Evolutionary conservation across 2,113 vertebrate genomes (phyloP).

Genomic region (Prunella fulvescens): DNA sequence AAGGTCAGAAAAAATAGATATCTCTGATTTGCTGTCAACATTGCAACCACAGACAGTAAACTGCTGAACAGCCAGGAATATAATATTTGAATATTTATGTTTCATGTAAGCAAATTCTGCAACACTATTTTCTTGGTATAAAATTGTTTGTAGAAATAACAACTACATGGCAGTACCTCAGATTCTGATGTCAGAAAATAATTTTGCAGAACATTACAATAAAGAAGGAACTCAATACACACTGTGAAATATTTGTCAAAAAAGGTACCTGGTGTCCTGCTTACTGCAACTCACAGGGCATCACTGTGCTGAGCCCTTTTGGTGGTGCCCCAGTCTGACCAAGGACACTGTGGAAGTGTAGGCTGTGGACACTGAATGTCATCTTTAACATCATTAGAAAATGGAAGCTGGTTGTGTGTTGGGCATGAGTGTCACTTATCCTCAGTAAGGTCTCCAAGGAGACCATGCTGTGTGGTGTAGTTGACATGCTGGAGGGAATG

Average conservation of each 20-base stretch:
- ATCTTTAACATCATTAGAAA: background rate
- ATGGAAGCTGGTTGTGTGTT: background rate
- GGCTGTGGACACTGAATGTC: background rate
- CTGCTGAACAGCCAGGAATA: background rate
- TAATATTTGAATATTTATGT: background rate
- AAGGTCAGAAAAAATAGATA: background rate
- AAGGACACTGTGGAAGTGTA: accelerated
- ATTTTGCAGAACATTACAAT: background rate
- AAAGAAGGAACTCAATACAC: background rate
- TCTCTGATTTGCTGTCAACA: background rate
- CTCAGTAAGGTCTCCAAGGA: background rate
- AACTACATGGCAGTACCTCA: background rate
- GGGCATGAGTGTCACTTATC: background rate
- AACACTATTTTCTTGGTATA: background rate
- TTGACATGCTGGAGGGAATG: background rate
- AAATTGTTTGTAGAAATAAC: background rate
- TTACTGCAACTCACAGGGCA: accelerated
- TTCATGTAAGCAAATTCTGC: background rate
- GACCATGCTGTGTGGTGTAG: background rate
- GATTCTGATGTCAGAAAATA: background rate
- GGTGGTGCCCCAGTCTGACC: accelerated
- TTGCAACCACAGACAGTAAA: background rate
- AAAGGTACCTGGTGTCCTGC: background rate
- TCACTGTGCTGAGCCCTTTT: background rate
- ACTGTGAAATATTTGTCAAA: background rate